phyloP scores from a whole-genome alignment of 2,113 vertebrate species.

The Rhinopithecus roxellana region DNA sequence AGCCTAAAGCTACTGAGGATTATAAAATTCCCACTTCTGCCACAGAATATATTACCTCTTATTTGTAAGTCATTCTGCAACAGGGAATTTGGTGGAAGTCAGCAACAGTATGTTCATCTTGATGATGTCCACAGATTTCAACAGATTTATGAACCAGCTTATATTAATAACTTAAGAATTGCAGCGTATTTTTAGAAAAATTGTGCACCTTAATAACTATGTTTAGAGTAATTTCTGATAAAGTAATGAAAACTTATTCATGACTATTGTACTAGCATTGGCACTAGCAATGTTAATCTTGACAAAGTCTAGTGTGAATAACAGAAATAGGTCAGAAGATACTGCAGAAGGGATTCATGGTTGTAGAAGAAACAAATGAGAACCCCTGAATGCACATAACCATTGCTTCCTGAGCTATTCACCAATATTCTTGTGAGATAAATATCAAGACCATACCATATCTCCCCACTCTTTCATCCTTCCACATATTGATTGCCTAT shows the following conservation, averaged over 20 bases:
- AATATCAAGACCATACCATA: background rate
- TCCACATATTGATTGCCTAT: background rate
- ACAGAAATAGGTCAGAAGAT: background rate
- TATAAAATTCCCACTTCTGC: background rate
- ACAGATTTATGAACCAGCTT: background rate
- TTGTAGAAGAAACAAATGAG: background rate
- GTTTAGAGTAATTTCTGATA: background rate
- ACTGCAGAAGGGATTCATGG: background rate
- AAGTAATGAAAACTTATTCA: background rate
- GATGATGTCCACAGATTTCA: background rate
- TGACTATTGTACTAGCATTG: background rate
- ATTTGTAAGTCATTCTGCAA: background rate
- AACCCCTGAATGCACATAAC: background rate
- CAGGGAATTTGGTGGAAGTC: background rate
- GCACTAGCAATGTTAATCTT: background rate
- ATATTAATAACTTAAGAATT: background rate
- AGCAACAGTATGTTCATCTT: background rate
- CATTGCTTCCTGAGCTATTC: background rate
- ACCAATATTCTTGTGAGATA: background rate
- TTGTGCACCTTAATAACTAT: background rate
- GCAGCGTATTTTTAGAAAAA: constrained; percentile 13
- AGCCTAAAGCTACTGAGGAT: background rate
- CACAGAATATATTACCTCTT: background rate
- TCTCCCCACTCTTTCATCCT: background rate
- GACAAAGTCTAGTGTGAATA: background rate